Evolutionary conservation across 2,797 vertebrate genomes (phyloP), one percentile per base, ranked within the genome.

Genomic region (Geotria australis): DNA sequence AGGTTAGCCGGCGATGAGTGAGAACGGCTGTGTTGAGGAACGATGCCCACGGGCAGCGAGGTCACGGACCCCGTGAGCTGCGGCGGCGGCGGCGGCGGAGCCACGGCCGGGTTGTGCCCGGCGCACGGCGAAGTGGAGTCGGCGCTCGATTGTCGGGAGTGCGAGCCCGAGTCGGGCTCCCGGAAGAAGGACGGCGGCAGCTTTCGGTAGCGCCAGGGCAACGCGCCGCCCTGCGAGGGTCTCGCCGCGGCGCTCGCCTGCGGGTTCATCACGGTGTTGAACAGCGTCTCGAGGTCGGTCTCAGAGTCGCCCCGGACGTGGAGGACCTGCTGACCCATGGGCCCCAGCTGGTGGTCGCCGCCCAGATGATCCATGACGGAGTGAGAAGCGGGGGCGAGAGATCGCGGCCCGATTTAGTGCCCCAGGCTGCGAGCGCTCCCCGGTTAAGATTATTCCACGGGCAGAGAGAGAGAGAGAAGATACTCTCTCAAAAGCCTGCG

Each of bases 1-100:
- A 83, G 68, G 3, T 78, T 80, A 38, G 80, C 80, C n/a, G 80
- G 80, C 10, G 80, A 83, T 7, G 80, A 83, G 63, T 80, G 74
- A 5, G 80, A 83, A 59, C 80, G 77, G 64, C 70, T 74, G 58
- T 83, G 79, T 66, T 76, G 76, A 10, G 66, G 49, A 15, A n/a
- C 12, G 24, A 7, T 9, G 12, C 12, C 49, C 24, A 24, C 24
- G 38, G 24, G 24, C 24, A 38, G 24, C 5, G 24, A 38, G 24
- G 24, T n/a, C n/a, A n/a, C 77, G 9, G n/a, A n/a, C n/a, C n/a
- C n/a, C n/a, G n/a, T n/a, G 24, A 38, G 38, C 24, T 24, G 24
- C 24, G 24, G 24, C 5, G 24, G 24, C 24, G 24, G 24, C 24
- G 24, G 24, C 24, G 24, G 24, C 24, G 24, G 24, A 5, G 24